Evolutionary conservation across 2,113 vertebrate species (phyloP), one percentile per base, ranked within the genome.

Genomic region (Sus scrofa): DNA sequence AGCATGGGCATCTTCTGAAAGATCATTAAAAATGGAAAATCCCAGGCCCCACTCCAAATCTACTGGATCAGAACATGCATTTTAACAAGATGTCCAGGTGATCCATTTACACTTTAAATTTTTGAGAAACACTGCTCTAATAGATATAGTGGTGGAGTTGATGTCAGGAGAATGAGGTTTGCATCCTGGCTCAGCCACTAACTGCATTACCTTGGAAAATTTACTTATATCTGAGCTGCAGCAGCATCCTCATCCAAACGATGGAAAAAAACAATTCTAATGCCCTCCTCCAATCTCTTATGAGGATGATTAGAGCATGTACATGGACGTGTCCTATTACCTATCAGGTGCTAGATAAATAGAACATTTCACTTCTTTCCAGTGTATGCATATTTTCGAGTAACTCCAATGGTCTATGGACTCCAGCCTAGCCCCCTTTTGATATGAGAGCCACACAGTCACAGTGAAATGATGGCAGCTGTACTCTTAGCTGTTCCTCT

Each of bases 291-390:
- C 16, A 26, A 50, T 11, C 44, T 22, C 13, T 58, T 13, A 11
- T 5, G 20, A 88, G 13, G 32, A 54, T 54, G 63, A 10, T 30
- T 90, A 74, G 68, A 87, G 39, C 50, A 58, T 24, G 9, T 15
- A 52, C n/a, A 14, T 78, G 39, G 52, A 93, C 89, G 44, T 73
- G 87, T 67, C 94, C 94, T 68, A 5, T 92, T 77, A 81, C 2
- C 11, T 74, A 54, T 16, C 19, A 24, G 10, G n/a, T 12, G 13
- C 37, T 56, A 70, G 30, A 58, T 85, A 20, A 90, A 68, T 26
- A 5, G 3, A 52, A 50, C 19, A 6, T 65, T 88, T 34, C 27
- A 16, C 81, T 89, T 94, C 65, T 83, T 87, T 87, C 75, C 27
- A 62, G 16, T n/a, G 15, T 39, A 6, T 19, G 26, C 3, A 34